These are phyloP conservation scores for Leucoraja ocellata DNA, from an alignment of 2,797 vertebrate species.

Conservation along the genomic window DNA sequence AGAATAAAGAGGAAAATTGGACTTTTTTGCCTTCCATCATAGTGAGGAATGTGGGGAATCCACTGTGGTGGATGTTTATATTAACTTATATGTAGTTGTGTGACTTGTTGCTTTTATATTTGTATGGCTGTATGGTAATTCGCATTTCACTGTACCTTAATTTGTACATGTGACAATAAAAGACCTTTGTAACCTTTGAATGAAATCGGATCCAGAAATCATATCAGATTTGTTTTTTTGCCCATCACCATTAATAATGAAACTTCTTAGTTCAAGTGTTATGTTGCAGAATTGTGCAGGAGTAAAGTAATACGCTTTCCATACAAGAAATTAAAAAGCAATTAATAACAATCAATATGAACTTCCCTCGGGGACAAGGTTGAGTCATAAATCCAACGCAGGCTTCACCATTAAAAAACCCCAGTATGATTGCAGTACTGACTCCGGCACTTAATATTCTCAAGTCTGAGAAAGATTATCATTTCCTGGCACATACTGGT, in stretches of 20 bases:
- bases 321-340: background rate
- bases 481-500: background rate
- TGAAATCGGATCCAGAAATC: background rate
- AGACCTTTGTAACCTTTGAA: no score
- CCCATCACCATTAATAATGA: background rate
- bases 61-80: no score
- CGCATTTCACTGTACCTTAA: no score
- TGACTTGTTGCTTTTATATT: no score
- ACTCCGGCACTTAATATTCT: background rate
- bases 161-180: no score
- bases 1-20: no score
- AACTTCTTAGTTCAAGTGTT: background rate
- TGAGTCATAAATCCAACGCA: background rate
- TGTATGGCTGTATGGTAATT: no score
- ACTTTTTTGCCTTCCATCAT: no score
- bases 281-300: background rate
- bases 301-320: background rate
- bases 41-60: no score
- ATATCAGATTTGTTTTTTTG: background rate
- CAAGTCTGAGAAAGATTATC: background rate
- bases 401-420: background rate
- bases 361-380: background rate
- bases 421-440: background rate
- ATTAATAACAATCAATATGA: background rate
- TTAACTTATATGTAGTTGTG: no score